Conservation (phyloP, 1,140 invertebrate species). For the Nilaparvata lugens region DNA sequence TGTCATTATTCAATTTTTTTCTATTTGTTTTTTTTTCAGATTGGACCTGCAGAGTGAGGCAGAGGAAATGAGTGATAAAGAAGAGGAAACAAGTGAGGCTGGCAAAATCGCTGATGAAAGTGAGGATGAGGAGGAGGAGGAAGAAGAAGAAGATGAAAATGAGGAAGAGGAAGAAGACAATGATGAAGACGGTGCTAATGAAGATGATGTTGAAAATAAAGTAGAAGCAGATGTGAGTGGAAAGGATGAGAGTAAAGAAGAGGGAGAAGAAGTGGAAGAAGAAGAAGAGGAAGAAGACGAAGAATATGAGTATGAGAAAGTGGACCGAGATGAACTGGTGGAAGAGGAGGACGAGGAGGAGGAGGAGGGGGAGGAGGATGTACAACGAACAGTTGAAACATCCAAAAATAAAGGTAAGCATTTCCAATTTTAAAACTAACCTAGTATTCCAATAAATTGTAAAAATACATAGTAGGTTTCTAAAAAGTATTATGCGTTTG, state of each 20-base stretch:
- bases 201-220: constrained; percentile 4
- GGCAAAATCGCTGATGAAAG: constrained; percentile 25
- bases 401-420: no score
- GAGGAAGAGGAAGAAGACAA: constrained; percentile 32
- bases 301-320: constrained; percentile 33
- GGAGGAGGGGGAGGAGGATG: neutral
- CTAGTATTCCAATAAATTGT: no score
- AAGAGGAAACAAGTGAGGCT: constrained; percentile 27
- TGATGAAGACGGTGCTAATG: constrained; percentile 13
- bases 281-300: constrained; percentile 17
- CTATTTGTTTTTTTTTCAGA: constrained; percentile 5
- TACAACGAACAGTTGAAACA: neutral
- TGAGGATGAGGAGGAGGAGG: constrained; percentile 31
- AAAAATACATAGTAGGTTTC: no score
- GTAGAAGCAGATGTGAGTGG: no score
- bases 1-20: neutral
- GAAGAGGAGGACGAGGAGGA: constrained; percentile 36
- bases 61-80: constrained; percentile 31
- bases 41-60: constrained; percentile 4
- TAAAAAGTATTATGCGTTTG: no score
- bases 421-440: no score
- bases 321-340: constrained; percentile 41
- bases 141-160: constrained; percentile 31
- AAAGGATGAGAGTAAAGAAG: constrained; percentile 31
- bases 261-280: constrained; percentile 22